A percentile compares a stretch with the other conserved stretches of the same genome.
These are phyloP conservation scores for Meda fulgida DNA, from an alignment of 2,797 vertebrate genomes.

Conservation along the genomic window DNA sequence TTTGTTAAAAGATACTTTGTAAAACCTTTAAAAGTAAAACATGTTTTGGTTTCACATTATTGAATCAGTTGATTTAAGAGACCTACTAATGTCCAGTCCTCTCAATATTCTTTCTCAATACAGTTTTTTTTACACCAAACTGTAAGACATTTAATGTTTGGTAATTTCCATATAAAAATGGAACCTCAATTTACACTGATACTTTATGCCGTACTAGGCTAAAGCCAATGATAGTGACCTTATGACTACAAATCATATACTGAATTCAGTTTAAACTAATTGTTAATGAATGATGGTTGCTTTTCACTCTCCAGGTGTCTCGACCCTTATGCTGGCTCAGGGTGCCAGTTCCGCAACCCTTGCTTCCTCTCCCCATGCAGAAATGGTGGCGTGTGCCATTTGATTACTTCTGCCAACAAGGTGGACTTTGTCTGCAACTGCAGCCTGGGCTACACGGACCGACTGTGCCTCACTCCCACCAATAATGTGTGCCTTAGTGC, in stretches of 20 bases:
- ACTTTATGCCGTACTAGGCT: not conserved
- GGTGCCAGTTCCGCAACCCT: conserved; percentile 74
- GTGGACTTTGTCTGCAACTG: conserved; percentile 85
- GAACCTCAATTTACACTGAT: not conserved
- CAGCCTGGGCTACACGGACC: conserved; percentile 83
- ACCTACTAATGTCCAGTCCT: not conserved
- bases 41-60: not conserved
- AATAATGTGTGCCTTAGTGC: conserved; percentile 82
- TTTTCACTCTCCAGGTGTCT: conserved; percentile 66
- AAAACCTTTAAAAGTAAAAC: not conserved
- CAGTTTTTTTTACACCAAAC: no score
- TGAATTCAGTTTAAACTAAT: not conserved
- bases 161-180: not conserved
- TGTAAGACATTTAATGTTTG: not conserved
- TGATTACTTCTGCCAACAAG: conserved; percentile 65
- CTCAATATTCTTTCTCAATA: not conserved
- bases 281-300: not conserved
- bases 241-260: not conserved
- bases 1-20: not conserved
- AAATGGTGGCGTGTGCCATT: conserved; percentile 71
- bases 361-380: conserved; percentile 68
- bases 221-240: not conserved
- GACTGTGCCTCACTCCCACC: conserved; percentile 81
- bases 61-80: not conserved
- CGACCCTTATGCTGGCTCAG: conserved; percentile 67